Evolutionary conservation across 2,113 vertebrate species (phyloP).

Genomic region (Solenodon paradoxus): DNA sequence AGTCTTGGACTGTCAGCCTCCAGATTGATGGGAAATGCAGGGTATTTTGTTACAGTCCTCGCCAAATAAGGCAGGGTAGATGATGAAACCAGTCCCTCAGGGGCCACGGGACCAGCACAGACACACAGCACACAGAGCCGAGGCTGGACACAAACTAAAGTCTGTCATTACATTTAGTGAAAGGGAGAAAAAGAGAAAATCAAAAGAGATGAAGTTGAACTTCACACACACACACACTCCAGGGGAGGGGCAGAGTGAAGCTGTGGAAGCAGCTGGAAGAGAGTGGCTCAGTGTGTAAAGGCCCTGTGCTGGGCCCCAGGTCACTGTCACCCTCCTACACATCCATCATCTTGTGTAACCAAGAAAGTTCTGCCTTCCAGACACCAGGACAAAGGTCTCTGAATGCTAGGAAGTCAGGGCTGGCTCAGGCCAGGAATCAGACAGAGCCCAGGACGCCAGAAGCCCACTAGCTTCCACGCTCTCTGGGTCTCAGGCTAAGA

Average conservation of each 20-base stretch:
- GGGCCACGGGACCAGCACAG: not conserved
- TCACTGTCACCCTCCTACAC: not conserved
- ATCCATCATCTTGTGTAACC: not conserved
- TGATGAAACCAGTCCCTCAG: not conserved
- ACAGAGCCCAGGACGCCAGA: not conserved
- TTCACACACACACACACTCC: not conserved
- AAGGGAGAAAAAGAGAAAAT: not conserved
- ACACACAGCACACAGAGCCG: not conserved
- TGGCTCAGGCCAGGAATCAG: not conserved
- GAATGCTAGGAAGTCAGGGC: too few relatives aligned
- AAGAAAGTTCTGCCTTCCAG: not conserved
- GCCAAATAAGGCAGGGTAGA: not conserved
- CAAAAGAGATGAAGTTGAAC: not conserved
- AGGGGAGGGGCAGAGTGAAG: not conserved
- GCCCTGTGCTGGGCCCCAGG: not conserved
- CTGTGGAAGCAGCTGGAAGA: not conserved
- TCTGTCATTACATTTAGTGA: not conserved
- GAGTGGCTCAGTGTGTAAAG: not conserved
- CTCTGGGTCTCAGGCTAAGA: not conserved
- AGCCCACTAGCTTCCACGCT: not conserved
- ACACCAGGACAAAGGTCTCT: rapidly evolving
- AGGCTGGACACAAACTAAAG: not conserved
- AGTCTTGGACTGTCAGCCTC: not conserved
- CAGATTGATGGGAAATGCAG: not conserved
- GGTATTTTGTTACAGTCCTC: too few relatives aligned